Percentiles rank a stretch among this genome's conserved stretches.
phyloP scores from a whole-genome alignment of 1,140 invertebrate species.

The Zaprionus davidi region DNA sequence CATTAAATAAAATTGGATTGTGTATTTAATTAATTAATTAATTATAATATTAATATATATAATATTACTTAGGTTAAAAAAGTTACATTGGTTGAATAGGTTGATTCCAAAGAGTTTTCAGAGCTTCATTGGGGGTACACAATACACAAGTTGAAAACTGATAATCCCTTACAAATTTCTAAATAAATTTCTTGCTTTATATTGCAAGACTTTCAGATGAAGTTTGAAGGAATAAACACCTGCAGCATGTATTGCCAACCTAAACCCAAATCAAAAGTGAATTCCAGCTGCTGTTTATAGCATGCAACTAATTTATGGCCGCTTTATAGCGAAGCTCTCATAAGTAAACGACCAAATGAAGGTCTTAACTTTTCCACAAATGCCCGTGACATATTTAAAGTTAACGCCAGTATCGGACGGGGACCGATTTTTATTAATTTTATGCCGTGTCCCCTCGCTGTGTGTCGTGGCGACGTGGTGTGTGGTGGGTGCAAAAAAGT shows the following conservation, averaged over 20 bases:
- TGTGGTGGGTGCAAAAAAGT: constrained; percentile 82
- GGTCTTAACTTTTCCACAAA: constrained; percentile 33
- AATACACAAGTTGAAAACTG: too few relatives aligned
- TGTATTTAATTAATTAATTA: too few relatives aligned
- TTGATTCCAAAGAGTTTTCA: too few relatives aligned
- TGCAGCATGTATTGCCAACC: not conserved
- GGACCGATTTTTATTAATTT: constrained; percentile 79
- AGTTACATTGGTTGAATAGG: too few relatives aligned
- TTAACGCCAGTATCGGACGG: constrained; percentile 56
- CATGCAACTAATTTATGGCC: constrained; percentile 14
- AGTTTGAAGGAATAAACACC: not conserved
- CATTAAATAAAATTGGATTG: too few relatives aligned
- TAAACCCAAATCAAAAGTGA: not conserved
- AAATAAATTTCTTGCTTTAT: not conserved
- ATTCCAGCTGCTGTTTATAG: constrained; percentile 13
- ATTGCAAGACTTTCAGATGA: not conserved
- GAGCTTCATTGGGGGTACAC: too few relatives aligned
- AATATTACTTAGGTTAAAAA: too few relatives aligned
- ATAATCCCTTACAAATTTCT: not conserved
- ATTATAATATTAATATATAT: too few relatives aligned
- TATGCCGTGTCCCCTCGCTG: constrained; percentile 51
- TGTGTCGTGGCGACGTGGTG: constrained; percentile 54
- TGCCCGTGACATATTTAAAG: constrained; percentile 58
- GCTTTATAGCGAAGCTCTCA: constrained; percentile 1
- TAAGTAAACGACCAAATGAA: constrained; percentile 18